Conservation (phyloP, 2,113 vertebrate species). For the Sinocyclocheilus anophthalmus region DNA sequence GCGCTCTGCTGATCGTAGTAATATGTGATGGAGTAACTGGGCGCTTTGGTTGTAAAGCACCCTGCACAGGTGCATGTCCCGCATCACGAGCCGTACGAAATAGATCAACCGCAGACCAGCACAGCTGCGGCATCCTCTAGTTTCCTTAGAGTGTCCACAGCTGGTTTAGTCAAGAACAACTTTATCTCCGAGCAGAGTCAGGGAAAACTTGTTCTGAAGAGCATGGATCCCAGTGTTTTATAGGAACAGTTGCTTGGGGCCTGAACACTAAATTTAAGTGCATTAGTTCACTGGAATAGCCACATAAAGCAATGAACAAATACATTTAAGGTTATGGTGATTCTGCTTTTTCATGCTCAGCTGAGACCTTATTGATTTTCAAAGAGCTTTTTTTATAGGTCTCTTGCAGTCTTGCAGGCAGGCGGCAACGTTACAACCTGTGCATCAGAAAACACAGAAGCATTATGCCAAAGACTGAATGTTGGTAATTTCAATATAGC, state of each 20-base stretch:
- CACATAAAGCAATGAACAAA: slow-evolving; percentile 63
- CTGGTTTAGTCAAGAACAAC: slow-evolving; percentile 3
- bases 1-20: slow-evolving; percentile 39
- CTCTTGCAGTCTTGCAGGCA: slow-evolving; percentile 42
- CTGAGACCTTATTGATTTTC: slow-evolving; percentile 70
- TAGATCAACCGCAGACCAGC: slow-evolving; percentile 24
- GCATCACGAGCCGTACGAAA: slow-evolving; percentile 24
- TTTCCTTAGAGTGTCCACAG: slow-evolving; percentile 8
- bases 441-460: neutral
- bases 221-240: neutral
- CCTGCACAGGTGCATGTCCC: slow-evolving; percentile 33
- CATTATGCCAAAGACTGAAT: neutral
- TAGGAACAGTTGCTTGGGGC: neutral
- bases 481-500: neutral
- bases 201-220: slow-evolving; percentile 12
- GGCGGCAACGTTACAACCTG: neutral
- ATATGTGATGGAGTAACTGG: slow-evolving; percentile 43
- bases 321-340: slow-evolving; percentile 64
- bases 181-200: slow-evolving; percentile 3
- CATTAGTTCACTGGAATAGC: slow-evolving; percentile 54
- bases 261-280: slow-evolving; percentile 40
- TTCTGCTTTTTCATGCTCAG: slow-evolving; percentile 62
- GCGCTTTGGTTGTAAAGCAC: slow-evolving; percentile 10
- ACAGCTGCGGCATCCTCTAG: neutral
- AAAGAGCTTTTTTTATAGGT: slow-evolving; percentile 64